Evolutionary conservation across 2,888 invertebrate species (phyloP), one percentile per base, ranked within the genome.

Genomic region (Eledone cirrhosa): DNA sequence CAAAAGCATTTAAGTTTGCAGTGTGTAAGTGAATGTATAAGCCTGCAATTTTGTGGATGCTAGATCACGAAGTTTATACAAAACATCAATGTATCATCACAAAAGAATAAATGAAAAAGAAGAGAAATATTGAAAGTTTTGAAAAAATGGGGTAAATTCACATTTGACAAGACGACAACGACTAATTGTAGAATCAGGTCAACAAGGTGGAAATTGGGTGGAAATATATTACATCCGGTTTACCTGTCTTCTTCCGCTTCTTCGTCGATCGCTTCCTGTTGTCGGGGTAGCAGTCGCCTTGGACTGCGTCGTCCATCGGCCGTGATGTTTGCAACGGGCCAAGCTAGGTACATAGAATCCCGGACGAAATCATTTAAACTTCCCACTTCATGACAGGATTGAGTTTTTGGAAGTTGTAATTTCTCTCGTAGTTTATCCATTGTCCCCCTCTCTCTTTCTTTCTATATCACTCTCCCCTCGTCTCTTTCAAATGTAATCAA

Each of bases 311-410:
- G 69, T 48, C 77, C 72, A 16, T 67, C 80, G 77, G 47, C 65
- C 76, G 78, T 78, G 33, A 83, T 81, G 41, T 83, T 84, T 4
- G 85, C 84, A 5, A 81, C 83, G 13, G 87, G 87, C 87, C 86
- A 86, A 2, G 84, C 85, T 13, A 87, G 82, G 81, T 85, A 87
- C 77, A 87, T 80, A 1, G 85, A 82, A 80, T 87, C 87, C 79
- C 84, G 69, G 13, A 87, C 83, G 75, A 87, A 85, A 13, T 82
- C 80, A 27, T 86, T 84, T 77, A 87, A 80, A 53, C 85, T 84
- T 19, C 82, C 80, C 53, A 82, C 80, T 77, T 85, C 85, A 53
- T 84, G 83, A 48, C 82, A 82, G 2, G 83, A 82, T 77, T 85
- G 81, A 0, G 83, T 83, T 78, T 83, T 83, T 13, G 84, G 84